A percentile compares a stretch with the other conserved stretches of the same genome.
Conservation (phyloP, 2,113 vertebrate genomes). For the Dipodomys stephensi region DNA sequence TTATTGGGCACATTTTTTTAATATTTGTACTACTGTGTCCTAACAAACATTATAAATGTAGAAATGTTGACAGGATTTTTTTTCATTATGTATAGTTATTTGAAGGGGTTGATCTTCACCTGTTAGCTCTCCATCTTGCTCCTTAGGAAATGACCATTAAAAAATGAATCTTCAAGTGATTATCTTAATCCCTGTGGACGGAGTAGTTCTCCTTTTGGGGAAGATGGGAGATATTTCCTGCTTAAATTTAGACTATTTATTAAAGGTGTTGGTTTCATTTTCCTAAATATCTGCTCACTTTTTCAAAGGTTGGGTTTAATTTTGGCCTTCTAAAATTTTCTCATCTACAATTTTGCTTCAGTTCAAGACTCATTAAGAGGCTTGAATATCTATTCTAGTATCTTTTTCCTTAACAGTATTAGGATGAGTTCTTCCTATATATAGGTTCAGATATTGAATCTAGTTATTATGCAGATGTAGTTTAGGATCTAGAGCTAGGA, state of each 20-base stretch:
- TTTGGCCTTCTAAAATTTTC: background rate
- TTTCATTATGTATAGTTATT: background rate
- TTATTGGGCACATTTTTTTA: background rate
- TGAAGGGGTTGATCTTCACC: background rate
- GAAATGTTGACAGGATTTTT: background rate
- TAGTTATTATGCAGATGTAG: background rate
- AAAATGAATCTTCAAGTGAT: background rate
- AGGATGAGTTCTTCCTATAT: background rate
- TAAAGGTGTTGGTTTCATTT: background rate
- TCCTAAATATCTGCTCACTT: background rate
- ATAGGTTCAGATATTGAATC: background rate
- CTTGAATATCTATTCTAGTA: conserved; percentile 14
- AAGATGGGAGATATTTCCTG: background rate
- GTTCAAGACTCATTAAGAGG: background rate
- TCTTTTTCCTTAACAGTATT: background rate
- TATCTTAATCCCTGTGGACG: background rate
- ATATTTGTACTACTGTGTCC: background rate
- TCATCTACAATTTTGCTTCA: background rate
- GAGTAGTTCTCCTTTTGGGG: background rate
- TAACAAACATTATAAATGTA: background rate
- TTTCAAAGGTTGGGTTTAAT: background rate
- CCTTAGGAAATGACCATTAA: background rate
- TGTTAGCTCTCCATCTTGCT: background rate
- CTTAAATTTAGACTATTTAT: background rate
- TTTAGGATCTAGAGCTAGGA: background rate